Evolutionary conservation across 2,797 vertebrate species (phyloP).

Genomic region (Nasua narica): DNA sequence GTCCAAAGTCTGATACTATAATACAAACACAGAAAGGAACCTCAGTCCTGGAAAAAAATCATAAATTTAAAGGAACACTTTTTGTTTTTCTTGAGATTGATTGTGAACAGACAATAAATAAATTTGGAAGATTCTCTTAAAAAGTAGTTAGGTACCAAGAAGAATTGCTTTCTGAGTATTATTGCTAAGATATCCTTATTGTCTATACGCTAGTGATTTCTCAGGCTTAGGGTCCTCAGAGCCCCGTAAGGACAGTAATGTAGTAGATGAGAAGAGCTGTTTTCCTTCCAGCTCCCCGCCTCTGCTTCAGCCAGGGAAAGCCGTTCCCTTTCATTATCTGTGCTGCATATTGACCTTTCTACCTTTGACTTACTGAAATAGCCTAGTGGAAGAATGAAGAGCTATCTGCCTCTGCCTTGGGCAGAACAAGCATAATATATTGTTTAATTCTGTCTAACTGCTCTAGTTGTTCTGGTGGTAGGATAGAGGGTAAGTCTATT

Average conservation of each 20-base stretch:
- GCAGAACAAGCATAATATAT: not conserved
- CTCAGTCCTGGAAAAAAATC: not conserved
- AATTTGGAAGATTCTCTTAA: not conserved
- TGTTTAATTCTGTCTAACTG: constrained; percentile 11
- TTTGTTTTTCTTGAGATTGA: constrained; percentile 11
- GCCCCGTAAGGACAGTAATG: not conserved
- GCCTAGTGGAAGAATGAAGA: not conserved
- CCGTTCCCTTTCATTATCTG: not conserved
- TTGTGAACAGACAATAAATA: not conserved
- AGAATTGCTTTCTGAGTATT: not conserved
- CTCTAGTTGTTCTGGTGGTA: not conserved
- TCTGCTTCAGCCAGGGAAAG: not conserved
- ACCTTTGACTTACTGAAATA: not conserved
- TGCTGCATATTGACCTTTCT: not conserved
- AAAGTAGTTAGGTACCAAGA: not conserved
- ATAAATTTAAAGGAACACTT: not conserved
- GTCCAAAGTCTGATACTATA: not conserved
- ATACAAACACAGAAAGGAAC: not conserved
- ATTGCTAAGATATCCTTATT: constrained; percentile 15
- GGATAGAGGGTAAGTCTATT: not conserved
- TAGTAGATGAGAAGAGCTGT: not conserved
- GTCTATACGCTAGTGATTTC: not conserved
- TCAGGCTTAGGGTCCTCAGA: not conserved
- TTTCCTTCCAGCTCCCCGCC: not conserved
- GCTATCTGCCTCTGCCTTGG: not conserved